phyloP scores from a whole-genome alignment of 23 tunicate species.

The Botrylloides violaceus region DNA sequence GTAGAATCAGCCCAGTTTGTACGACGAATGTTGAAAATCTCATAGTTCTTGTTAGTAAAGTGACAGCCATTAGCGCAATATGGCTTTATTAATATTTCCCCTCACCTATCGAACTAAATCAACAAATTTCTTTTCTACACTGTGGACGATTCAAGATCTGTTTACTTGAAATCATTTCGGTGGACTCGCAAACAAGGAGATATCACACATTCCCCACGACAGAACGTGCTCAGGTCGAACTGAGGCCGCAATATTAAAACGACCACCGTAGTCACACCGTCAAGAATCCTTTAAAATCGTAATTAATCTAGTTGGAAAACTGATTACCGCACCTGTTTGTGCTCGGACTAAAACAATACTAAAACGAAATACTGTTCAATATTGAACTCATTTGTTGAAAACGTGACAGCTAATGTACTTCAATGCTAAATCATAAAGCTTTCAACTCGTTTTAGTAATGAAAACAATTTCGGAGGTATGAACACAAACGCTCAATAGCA shows the following conservation, averaged over 20 bases:
- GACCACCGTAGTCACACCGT: constrained; percentile 10
- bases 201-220: constrained; percentile 15
- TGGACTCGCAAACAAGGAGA: constrained; percentile 15
- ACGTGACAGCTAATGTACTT: constrained; percentile 11
- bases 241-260: constrained; percentile 7
- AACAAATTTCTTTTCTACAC: constrained; percentile 6
- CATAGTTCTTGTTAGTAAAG: background rate
- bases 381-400: background rate
- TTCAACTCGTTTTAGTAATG: background rate
- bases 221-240: constrained; percentile 18
- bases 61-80: constrained; percentile 20
- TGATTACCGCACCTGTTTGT: constrained; percentile 34
- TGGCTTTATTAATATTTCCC: constrained; percentile 19
- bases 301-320: constrained; percentile 30
- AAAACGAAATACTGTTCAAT: background rate
- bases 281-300: constrained; percentile 26
- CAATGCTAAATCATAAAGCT: background rate
- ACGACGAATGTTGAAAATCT: background rate
- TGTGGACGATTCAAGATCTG: constrained; percentile 2
- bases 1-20: background rate
- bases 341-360: background rate
- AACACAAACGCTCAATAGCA: too few relatives aligned
- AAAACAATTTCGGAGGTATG: background rate
- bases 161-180: constrained; percentile 7
- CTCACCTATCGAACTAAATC: background rate